Conservation (phyloP, 2,113 vertebrate species). For the Perca fluviatilis region DNA sequence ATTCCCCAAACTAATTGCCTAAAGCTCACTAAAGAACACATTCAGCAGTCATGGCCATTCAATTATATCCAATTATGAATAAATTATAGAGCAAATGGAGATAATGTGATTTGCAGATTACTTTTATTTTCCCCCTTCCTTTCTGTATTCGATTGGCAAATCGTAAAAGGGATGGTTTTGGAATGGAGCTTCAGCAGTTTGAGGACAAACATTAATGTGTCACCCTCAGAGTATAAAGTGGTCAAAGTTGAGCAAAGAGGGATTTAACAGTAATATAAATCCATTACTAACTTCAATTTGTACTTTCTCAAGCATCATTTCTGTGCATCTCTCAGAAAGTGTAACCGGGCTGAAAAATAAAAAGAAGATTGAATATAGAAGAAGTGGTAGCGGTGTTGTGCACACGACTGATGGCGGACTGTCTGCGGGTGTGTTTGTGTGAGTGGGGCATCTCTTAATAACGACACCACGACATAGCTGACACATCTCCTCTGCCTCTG, state of each 20-base stretch:
- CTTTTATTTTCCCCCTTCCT: constrained; percentile 33
- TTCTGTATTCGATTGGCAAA: constrained; percentile 31
- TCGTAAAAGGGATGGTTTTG: constrained; percentile 11
- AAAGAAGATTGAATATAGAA: constrained; percentile 1
- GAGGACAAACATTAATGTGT: constrained; percentile 25
- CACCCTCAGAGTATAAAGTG: background rate
- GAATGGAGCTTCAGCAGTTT: background rate
- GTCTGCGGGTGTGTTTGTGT: constrained; percentile 25
- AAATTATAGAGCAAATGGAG: constrained; percentile 65
- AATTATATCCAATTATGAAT: constrained; percentile 65
- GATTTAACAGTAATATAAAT: constrained; percentile 42
- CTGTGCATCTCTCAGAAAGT: constrained; percentile 45
- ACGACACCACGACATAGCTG: constrained; percentile 55
- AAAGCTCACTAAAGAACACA: constrained; percentile 49
- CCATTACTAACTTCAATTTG: constrained; percentile 17
- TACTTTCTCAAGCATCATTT: constrained; percentile 28
- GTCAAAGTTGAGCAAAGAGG: constrained; percentile 1
- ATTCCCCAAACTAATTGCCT: constrained; percentile 57
- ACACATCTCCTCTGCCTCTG: constrained; percentile 71
- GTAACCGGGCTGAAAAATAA: constrained; percentile 47
- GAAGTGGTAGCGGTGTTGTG: constrained; percentile 35
- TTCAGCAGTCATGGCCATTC: constrained; percentile 65
- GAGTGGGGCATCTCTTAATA: constrained; percentile 66
- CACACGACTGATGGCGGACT: constrained; percentile 56
- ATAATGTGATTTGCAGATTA: constrained; percentile 48